phyloP scores from a whole-genome alignment of 2,888 invertebrate species.

The Nephrotoma flavescens region DNA sequence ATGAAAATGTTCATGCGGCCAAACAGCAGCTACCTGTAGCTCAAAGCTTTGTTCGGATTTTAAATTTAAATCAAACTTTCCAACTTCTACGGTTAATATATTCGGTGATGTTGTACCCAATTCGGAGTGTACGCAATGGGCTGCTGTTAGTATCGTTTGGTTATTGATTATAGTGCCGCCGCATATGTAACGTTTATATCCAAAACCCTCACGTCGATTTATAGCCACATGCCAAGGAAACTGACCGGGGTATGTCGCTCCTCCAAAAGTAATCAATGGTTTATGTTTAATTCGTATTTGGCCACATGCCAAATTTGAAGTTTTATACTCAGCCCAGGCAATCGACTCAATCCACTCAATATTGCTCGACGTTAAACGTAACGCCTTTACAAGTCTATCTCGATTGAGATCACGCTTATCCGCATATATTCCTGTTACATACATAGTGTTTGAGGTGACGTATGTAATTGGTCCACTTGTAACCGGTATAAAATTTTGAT shows the following conservation, averaged over 20 bases:
- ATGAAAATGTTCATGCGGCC: constrained; percentile 9
- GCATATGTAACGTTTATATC: constrained; percentile 18
- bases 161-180: constrained; percentile 29
- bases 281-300: neutral
- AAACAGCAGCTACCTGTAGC: constrained; percentile 13
- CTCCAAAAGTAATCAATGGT: constrained; percentile 23
- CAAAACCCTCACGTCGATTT: neutral
- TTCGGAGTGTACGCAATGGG: constrained; percentile 21
- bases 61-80: constrained; percentile 27
- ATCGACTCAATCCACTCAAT: neutral
- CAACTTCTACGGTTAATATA: constrained; percentile 23
- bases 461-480: neutral
- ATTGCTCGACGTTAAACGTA: neutral
- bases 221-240: constrained; percentile 34
- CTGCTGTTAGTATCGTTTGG: constrained; percentile 23
- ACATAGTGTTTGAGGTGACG: neutral
- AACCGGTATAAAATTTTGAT: neutral
- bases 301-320: neutral
- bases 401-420: neutral
- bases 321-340: neutral
- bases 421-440: neutral
- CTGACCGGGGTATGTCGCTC: constrained; percentile 25
- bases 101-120: constrained; percentile 20
- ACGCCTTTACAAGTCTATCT: neutral
- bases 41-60: constrained; percentile 24